These are phyloP conservation scores for Sarcophaga variegata DNA, from an alignment of 2,888 invertebrate species.

Conservation along the genomic window DNA sequence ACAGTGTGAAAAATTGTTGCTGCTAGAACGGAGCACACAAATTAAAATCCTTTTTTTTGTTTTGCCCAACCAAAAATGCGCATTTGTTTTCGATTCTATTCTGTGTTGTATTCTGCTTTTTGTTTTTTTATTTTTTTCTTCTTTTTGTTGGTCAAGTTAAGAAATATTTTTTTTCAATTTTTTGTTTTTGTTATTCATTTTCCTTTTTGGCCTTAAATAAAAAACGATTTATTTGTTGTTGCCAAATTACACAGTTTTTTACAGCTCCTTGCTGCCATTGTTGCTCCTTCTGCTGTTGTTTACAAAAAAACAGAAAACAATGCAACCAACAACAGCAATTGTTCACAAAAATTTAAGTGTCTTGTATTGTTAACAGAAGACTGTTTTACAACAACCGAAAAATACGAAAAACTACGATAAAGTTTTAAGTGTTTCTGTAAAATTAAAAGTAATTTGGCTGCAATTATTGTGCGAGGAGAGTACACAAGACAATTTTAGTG, in stretches of 20 bases:
- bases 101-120: too few relatives aligned
- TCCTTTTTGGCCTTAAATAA: background rate
- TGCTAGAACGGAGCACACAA: background rate
- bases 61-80: constrained; percentile 5
- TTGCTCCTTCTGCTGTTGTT: constrained; percentile 15
- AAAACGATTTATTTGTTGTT: background rate
- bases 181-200: too few relatives aligned
- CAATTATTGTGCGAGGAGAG: constrained; percentile 26
- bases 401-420: background rate
- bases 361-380: constrained; percentile 23
- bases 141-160: constrained; percentile 1
- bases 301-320: background rate
- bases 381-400: background rate
- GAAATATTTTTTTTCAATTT: too few relatives aligned
- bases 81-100: background rate
- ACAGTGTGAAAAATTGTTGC: constrained; percentile 8
- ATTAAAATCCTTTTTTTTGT: constrained; percentile 8
- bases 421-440: constrained; percentile 55
- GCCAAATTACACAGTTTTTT: background rate
- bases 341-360: constrained; percentile 38
- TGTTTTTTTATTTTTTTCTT: too few relatives aligned
- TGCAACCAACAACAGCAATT: constrained; percentile 37
- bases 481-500: constrained; percentile 28
- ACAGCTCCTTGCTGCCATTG: background rate
- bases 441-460: constrained; percentile 47